Conservation (phyloP, 2,797 vertebrate species). For the Salmo trutta region DNA sequence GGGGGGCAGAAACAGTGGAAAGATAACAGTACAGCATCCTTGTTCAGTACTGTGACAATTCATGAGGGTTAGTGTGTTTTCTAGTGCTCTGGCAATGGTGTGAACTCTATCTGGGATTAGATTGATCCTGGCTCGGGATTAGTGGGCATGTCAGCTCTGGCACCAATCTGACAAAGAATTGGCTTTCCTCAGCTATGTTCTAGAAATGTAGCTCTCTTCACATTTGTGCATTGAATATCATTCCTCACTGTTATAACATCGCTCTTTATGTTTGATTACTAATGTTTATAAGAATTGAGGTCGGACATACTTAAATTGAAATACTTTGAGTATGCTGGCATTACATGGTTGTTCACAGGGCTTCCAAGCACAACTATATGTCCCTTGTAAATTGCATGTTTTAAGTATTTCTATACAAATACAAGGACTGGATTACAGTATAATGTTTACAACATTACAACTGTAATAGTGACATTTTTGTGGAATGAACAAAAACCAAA, state of each 20-base stretch:
- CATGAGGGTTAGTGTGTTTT: slow-evolving; percentile 21
- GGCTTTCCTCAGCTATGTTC: background rate
- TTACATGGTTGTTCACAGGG: too few relatives aligned
- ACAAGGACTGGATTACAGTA: too few relatives aligned
- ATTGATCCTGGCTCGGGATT: slow-evolving; percentile 45
- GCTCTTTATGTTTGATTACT: too few relatives aligned
- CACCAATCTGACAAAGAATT: slow-evolving; percentile 22
- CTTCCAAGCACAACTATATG: too few relatives aligned
- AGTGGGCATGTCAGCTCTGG: slow-evolving; percentile 29
- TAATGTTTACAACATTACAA: too few relatives aligned
- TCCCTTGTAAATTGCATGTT: too few relatives aligned
- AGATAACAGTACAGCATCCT: background rate
- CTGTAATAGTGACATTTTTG: background rate
- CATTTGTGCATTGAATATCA: background rate
- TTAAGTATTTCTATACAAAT: too few relatives aligned
- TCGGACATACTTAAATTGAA: too few relatives aligned
- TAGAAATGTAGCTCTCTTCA: too few relatives aligned
- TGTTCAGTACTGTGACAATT: background rate
- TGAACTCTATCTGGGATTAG: slow-evolving; percentile 52
- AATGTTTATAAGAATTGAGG: too few relatives aligned
- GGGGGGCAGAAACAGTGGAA: background rate
- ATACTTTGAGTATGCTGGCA: too few relatives aligned
- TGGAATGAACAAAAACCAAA: slow-evolving; percentile 6
- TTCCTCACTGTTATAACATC: background rate
- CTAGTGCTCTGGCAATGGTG: background rate